These are phyloP conservation scores for Dasyprocta punctata DNA, from an alignment of 2,113 vertebrate species.

Conservation along the genomic window DNA sequence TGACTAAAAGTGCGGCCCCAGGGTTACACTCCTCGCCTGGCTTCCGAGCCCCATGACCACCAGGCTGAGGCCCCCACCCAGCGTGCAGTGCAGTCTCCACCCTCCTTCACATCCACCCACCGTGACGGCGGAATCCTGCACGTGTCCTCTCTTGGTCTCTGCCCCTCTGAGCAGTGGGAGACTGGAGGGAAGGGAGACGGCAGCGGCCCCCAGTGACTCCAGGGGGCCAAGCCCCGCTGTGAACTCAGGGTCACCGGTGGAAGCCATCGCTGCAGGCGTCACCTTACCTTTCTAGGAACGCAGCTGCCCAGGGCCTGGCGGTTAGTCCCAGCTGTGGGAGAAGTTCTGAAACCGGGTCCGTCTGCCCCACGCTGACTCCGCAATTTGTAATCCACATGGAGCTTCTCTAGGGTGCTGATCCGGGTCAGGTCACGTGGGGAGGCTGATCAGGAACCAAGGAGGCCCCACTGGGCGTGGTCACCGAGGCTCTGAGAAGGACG, in stretches of 20 bases:
- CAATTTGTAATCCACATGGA: conserved; percentile 78
- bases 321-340: no score
- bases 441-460: not conserved
- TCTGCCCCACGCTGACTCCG: accelerated
- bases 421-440: not conserved
- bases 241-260: not conserved
- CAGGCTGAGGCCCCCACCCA: not conserved
- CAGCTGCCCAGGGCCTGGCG: no score
- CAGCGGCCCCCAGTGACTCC: not conserved
- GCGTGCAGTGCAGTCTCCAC: not conserved
- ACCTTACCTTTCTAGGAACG: not conserved
- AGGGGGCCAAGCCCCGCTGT: not conserved
- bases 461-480: not conserved
- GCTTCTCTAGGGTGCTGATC: accelerated
- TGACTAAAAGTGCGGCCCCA: not conserved
- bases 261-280: accelerated
- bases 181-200: not conserved
- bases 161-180: not conserved
- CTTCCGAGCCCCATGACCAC: not conserved
- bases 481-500: not conserved
- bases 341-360: accelerated
- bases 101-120: not conserved
- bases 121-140: no score
- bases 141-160: not conserved
- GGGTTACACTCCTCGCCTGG: not conserved